Evolutionary conservation across 2,797 vertebrate species (phyloP), one percentile per base, ranked within the genome.

Genomic region (Champsocephalus gunnari): DNA sequence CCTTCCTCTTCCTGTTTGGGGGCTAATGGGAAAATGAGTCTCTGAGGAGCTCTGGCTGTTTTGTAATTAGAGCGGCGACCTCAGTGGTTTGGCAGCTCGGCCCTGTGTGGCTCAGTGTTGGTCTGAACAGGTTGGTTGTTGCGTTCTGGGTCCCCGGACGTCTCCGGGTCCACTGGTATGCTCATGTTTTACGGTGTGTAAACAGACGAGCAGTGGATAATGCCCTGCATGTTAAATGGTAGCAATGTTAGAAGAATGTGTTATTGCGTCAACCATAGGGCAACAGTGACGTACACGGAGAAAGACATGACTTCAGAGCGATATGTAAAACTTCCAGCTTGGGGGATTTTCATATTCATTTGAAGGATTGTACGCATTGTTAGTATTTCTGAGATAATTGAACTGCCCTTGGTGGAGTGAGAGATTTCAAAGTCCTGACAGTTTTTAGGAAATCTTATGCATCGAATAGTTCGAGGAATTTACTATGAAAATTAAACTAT

Each of bases 1-100:
- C 85, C 75, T 92, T 91, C 92, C 93, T 81, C 84, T 94, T 95
- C 93, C 94, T 94, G 93, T 93, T 92, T 92, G 62, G 70, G 51
- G 83, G 80, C 79, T 91, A 89, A 92, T 92, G 87, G 84, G 77
- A 87, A 90, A 94, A 91, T 9, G 71, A 90, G 83, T 87, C 92
- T 90, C 89, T 80, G 86, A 81, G 90, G 90, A 88, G 70, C 66
- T 77, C 16, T 34, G 84, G 43, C 78, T 81, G 84, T 89, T 88
- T 81, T 84, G 87, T 87, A 84, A 90, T 84, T 67, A 81, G 71
- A 88, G 83, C 68, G 13, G 80, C 72, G 66, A 71, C 83, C 72
- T 80, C 79, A 21, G 74, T 58, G 53, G 66, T 71, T 13, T 38
- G 80, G 85, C 82, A 71, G 83, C 71, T 73, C 57, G 6, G 67